Base-by-base conservation (phyloP, 1,140 invertebrate species). In the Aleiodes sp. region DNA sequence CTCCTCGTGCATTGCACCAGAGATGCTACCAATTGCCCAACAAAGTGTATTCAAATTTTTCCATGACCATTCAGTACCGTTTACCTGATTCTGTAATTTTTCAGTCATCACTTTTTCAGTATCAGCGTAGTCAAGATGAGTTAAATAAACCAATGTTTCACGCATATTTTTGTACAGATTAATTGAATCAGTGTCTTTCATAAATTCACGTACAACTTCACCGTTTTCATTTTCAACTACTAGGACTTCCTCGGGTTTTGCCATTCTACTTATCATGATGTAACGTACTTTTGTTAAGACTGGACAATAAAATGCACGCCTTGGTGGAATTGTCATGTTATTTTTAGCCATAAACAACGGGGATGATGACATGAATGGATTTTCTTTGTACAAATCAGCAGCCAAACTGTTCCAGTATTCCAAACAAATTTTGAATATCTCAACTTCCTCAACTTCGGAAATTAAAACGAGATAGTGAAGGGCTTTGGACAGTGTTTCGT, bases 161-260 rank as follows among this genome's bases (percentile, higher is more conserved):
- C 98, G 90, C 98, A 99, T 99, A 80, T 98, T 99, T 87, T 99
- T 99, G 86, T 99, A 99, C 76, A 99, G 89, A 87, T 98, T 98
- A 74, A 99, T 99, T 8, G 98, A 96, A 88, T 99, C 98, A 41
- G 98, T 99, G 84, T 99, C 98, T 86, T 99, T 99, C 96, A 99
- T 99, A 81, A 99, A 98, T 85, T 99, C 98, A 57, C 98, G 87
- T 1, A 99, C 98, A 62, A 99, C 98, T 88, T 99, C 98, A 26
- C 98, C 98, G 86, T 99, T 98, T 84, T 99, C 98, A 89, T 99
- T 99, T 86, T 99, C 98, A n/a, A 99, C 98, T 63, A 99, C 97
- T n/a, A 99, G 88, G 4, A 99, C 98, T 88, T 99, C 98, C 86
- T 99, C 98, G 0, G 98, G 98, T 85, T 99, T 99, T 0, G 98